Base-by-base conservation (phyloP, 2,113 vertebrate genomes). In the Ceyx melanurus region DNA sequence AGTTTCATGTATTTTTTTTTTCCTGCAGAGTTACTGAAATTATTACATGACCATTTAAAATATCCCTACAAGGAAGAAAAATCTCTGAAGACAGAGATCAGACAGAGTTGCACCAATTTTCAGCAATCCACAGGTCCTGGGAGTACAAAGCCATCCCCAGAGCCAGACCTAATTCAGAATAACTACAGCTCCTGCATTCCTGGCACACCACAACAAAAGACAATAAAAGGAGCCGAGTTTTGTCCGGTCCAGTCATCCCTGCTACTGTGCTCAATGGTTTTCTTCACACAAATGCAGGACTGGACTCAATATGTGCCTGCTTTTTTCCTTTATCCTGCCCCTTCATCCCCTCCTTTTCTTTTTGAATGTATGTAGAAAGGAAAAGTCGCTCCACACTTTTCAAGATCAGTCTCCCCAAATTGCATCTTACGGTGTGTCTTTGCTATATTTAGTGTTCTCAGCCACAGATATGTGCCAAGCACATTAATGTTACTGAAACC, bases 121-220 rank as follows among this genome's bases (percentile, higher is more conserved):
- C 28, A 88, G 72, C 61, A 45, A 35, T 51, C 56, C 68, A 71
- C 76, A 90, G 88, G 88, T 95, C 86, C 80, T 53, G 35, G 43
- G 76, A 90, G 43, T 67, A 89, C 90, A 91, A 94, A 91, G 65
- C 66, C 80, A 67, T 23, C 57, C 61, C 56, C 51, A 35, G 86
- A 86, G 68, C 57, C 73, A 84, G 64, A 28, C 56, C 43, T 50
- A 37, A n/a, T 43, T 71, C 85, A 77, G 82, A 88, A 70, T 76
- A 92, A 82, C 82, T 61, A 2, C 75, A 64, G 57, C 76, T 95
- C 90, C 93, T 83, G 77, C 82, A 88, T 96, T 93, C 86, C 90
- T 86, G 68, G 65, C 61, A 51, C 92, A 88, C 60, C 92, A 88
- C 80, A 86, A 86, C 96, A 94, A 88, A 92, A 86, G 96, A 79